These are phyloP conservation scores for Neotoxoptera formosana DNA, from an alignment of 1,140 invertebrate species.

Conservation along the genomic window DNA sequence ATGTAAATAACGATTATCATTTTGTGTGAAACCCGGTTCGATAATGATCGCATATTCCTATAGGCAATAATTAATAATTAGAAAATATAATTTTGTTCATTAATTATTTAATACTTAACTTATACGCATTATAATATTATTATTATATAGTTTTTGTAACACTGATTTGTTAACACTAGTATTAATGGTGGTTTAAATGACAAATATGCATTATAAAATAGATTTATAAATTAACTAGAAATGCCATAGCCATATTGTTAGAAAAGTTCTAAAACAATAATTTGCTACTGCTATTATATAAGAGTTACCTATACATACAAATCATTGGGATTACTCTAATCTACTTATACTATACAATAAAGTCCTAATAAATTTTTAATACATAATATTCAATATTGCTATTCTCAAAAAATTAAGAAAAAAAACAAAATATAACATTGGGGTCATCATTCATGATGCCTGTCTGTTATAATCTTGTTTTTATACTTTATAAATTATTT, in stretches of 20 bases:
- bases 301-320: background rate
- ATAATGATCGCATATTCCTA: conserved; percentile 1
- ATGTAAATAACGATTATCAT: background rate
- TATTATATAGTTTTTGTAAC: background rate
- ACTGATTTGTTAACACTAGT: background rate
- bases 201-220: background rate
- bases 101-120: background rate
- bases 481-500: background rate
- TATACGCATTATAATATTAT: background rate
- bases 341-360: background rate
- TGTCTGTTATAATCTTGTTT: background rate
- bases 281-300: background rate
- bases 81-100: conserved; percentile 20
- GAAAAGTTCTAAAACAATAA: background rate
- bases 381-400: background rate
- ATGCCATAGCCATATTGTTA: background rate
- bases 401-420: no score
- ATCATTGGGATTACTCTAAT: background rate
- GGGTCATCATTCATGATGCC: background rate
- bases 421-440: no score
- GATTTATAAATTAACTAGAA: background rate
- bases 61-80: background rate
- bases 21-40: background rate
- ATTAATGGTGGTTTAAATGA: background rate
- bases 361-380: background rate